Evolutionary conservation across 2,113 vertebrate genomes (phyloP), one percentile per base, ranked within the genome.

Genomic region (Haplochromis vanheusdeni): DNA sequence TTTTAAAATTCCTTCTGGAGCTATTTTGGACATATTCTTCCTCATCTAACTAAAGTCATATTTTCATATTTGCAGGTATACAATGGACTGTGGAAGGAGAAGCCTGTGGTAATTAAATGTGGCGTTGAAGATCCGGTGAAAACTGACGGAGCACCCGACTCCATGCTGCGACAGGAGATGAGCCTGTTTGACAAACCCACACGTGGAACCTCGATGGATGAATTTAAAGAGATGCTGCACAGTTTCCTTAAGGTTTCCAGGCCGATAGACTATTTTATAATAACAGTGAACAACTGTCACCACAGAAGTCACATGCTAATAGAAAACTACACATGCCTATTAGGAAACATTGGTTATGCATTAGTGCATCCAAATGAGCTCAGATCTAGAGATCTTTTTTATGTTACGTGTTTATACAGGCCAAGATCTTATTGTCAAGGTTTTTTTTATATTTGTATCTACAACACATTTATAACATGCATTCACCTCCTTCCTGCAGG

Each of bases 151-250:
- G 93, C 73, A 84, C 96, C 95, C 0, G 97, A 97, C 4, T 81
- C 87, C 0, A 86, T 87, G 6, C 94, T 96, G 55, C 92, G 94
- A 65, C 97, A 96, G 85, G 97, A 98, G 14, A 95, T 97, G 88
- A 97, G 95, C 52, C 97, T 99, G 65, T 99, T 98, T 2, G 97
- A 98, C 95, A 98, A 99, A 89, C 99, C 98, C 1, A 97, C 97
- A 0, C 96, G 98, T 8, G 99, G 99, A 47, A 99, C 99, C 0
- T 99, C 99, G 0, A 98, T 99, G 96, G 97, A 98, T 1, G 99
- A 99, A 91, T 99, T 99, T 91, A 97, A 97, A 87, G 98, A 99
- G 85, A 99, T 99, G 99, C 97, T 98, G 14, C 97, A 98, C 84
- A 94, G 95, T 87, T 99, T 98, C 93, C 96, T 99, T 19, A 99